Conservation (phyloP, 2,113 vertebrate species). For the Erpornis zantholeuca region DNA sequence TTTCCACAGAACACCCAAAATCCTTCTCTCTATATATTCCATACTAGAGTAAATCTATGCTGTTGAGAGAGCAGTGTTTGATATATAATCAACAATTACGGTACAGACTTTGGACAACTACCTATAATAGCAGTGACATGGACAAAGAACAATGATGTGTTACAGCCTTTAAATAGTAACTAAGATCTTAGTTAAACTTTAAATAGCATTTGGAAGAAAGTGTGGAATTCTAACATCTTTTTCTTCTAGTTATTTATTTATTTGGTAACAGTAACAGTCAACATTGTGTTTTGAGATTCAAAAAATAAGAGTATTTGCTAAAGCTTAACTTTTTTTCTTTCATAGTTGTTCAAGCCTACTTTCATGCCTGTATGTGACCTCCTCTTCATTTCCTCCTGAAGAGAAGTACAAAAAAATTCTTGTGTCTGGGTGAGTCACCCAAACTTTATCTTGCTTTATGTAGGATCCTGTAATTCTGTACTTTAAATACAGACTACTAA, state of each 20-base stretch:
- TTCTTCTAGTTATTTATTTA: background rate
- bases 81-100: background rate
- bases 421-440: background rate
- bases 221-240: background rate
- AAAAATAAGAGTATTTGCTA: background rate
- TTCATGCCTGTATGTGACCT: background rate
- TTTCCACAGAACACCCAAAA: background rate
- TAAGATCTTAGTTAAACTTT: slow-evolving; percentile 27
- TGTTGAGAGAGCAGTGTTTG: background rate
- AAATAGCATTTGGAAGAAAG: background rate
- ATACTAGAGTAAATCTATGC: background rate
- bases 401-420: background rate
- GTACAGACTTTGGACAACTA: background rate
- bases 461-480: background rate
- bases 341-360: background rate
- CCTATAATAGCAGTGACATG: background rate
- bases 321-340: background rate
- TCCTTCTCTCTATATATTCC: background rate
- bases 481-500: background rate
- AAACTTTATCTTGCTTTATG: background rate
- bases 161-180: background rate
- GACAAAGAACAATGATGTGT: background rate
- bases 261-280: background rate
- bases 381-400: background rate
- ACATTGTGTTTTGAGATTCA: background rate